A percentile compares a stretch with the other conserved stretches of the same genome.
Evolutionary conservation across 2,888 invertebrate species (phyloP).

Genomic region (Operophtera brumata): DNA sequence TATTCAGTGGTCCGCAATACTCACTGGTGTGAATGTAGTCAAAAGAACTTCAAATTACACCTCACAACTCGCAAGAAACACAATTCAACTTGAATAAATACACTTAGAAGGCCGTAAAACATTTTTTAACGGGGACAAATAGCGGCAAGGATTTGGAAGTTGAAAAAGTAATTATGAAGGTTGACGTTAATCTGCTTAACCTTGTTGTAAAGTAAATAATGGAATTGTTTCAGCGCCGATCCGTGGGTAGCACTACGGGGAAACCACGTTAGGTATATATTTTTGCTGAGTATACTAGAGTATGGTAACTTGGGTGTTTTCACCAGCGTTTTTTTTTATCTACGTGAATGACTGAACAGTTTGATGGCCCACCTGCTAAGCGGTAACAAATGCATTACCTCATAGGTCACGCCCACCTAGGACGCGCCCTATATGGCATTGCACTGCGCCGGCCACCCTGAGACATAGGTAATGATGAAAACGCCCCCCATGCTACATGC

Average conservation of each 20-base stretch:
- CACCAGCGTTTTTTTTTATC: no score
- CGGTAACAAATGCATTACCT: no score
- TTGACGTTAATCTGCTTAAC: constrained; percentile 44
- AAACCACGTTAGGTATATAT: no score
- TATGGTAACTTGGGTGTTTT: no score
- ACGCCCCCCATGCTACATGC: no score
- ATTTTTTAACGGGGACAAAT: constrained; percentile 49
- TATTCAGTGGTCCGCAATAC: neutral
- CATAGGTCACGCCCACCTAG: no score
- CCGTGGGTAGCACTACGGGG: neutral
- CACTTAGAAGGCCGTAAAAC: constrained; percentile 46
- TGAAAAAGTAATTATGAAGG: constrained; percentile 52
- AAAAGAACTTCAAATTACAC: constrained; percentile 57
- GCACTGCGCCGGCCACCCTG: no score
- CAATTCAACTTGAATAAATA: constrained; percentile 58
- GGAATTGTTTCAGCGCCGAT: constrained; percentile 21
- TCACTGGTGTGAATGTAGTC: constrained; percentile 20
- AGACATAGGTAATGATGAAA: no score
- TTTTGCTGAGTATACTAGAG: no score
- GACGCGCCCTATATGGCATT: no score
- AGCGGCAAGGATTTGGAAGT: constrained; percentile 44
- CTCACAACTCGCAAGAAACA: constrained; percentile 48
- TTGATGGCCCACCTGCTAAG: no score
- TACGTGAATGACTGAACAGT: no score
- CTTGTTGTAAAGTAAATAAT: constrained; percentile 37